A percentile compares a stretch with the other conserved stretches of the same genome.
These are phyloP conservation scores for Metellina segmentata DNA, from an alignment of 2,888 invertebrate species.

Conservation along the genomic window DNA sequence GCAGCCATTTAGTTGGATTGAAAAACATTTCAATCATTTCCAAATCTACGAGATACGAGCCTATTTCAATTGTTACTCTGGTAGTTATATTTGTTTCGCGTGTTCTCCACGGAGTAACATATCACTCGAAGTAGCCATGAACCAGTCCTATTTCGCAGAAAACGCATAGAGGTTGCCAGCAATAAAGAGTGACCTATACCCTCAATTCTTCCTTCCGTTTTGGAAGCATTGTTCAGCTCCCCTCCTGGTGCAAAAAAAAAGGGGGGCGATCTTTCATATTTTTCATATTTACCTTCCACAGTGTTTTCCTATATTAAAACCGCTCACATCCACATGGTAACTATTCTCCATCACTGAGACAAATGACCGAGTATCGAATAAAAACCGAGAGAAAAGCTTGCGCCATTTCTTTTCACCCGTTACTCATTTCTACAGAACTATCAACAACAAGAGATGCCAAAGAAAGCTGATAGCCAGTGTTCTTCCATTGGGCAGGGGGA, in stretches of 20 bases:
- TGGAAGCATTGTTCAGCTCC: too few species aligned
- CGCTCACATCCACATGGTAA: slow-evolving; percentile 11
- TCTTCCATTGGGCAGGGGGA: background rate
- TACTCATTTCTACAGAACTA: background rate
- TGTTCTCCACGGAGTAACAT: background rate
- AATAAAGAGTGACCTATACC: background rate
- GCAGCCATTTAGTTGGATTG: background rate
- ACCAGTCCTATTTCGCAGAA: background rate
- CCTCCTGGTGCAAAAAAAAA: background rate
- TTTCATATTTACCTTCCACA: background rate
- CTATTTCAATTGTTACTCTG: background rate
- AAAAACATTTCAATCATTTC: background rate
- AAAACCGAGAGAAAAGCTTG: background rate
- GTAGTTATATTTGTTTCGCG: background rate
- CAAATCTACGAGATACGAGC: background rate
- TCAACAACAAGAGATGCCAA: background rate
- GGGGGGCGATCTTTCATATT: background rate
- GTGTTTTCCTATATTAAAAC: background rate
- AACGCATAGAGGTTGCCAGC: background rate
- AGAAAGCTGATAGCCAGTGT: background rate
- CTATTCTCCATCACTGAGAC: background rate
- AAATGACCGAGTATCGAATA: background rate
- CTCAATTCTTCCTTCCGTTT: background rate
- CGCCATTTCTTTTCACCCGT: background rate
- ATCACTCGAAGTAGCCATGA: background rate